A percentile compares a stretch with the other conserved stretches of the same genome.
These are phyloP conservation scores for Encarsia formosa DNA, from an alignment of 2,888 invertebrate species.

Conservation along the genomic window DNA sequence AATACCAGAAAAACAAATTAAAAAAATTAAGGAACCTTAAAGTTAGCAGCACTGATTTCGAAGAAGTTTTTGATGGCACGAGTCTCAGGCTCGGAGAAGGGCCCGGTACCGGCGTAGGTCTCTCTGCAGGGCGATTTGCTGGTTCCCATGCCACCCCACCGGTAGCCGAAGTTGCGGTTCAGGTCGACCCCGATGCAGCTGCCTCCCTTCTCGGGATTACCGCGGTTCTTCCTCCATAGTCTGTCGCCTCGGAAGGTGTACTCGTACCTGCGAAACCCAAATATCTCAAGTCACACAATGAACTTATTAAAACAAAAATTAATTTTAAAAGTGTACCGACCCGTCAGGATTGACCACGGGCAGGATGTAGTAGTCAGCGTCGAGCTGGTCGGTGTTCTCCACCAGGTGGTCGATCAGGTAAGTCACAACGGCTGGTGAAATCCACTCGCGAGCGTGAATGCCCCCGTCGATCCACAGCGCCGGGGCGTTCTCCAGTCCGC, in stretches of 20 bases:
- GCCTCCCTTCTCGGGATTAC: slow-evolving; percentile 54
- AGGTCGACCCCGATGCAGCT: slow-evolving; percentile 74
- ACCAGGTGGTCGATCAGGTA: slow-evolving; percentile 70
- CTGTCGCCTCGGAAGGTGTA: slow-evolving; percentile 77
- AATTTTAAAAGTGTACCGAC: slow-evolving; percentile 48
- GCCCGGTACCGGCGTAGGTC: slow-evolving; percentile 71
- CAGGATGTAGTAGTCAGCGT: slow-evolving; percentile 66
- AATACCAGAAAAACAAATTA: too few relatives aligned
- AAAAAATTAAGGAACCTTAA: slow-evolving; percentile 43
- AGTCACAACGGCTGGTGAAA: slow-evolving; percentile 74
- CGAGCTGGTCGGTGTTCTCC: slow-evolving; percentile 64
- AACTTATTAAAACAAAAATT: slow-evolving; percentile 7
- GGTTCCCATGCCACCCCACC: slow-evolving; percentile 83
- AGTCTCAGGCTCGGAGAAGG: slow-evolving; percentile 87
- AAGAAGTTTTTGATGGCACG: slow-evolving; percentile 60
- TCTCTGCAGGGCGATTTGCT: slow-evolving; percentile 79
- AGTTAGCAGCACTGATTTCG: slow-evolving; percentile 47
- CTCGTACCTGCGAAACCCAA: slow-evolving; percentile 91
- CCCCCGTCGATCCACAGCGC: slow-evolving; percentile 75
- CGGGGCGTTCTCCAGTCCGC: slow-evolving; percentile 59
- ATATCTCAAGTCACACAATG: too few relatives aligned
- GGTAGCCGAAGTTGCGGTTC: slow-evolving; percentile 82
- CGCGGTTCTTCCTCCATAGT: slow-evolving; percentile 79
- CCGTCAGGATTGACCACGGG: slow-evolving; percentile 70
- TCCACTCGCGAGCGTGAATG: slow-evolving; percentile 89